A percentile compares a stretch with the other conserved stretches of the same genome.
Evolutionary conservation across 2,797 vertebrate genomes (phyloP).

Genomic region (Ciconia nigra): DNA sequence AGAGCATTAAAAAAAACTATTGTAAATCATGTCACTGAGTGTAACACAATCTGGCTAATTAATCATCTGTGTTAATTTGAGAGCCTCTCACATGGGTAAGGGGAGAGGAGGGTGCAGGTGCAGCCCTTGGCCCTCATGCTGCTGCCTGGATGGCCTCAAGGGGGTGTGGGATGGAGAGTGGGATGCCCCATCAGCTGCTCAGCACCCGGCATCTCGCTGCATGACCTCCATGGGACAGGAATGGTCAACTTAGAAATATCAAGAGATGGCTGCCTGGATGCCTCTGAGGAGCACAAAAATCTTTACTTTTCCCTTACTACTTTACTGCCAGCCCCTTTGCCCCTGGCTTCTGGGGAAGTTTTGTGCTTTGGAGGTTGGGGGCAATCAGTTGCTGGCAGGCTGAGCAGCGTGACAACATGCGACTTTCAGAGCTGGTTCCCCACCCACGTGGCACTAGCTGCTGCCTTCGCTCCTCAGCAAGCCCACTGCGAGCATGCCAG

Average conservation of each 20-base stretch:
- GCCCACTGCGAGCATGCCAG: background rate
- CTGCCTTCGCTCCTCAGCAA: background rate
- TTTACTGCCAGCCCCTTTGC: background rate
- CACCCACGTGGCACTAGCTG: background rate
- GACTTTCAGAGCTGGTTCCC: background rate
- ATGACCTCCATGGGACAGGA: no score
- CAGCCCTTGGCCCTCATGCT: background rate
- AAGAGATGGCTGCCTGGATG: background rate
- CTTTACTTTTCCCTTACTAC: background rate
- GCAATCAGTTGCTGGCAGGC: background rate
- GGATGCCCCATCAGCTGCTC: background rate
- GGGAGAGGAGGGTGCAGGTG: background rate
- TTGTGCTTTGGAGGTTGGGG: background rate
- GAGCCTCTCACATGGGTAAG: background rate
- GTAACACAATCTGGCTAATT: background rate
- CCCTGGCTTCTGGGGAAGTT: background rate
- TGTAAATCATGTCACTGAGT: background rate
- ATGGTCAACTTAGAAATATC: background rate
- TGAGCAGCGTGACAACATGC: background rate
- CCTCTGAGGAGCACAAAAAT: background rate
- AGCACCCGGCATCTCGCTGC: background rate
- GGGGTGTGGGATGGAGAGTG: fast-evolving
- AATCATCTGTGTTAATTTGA: background rate
- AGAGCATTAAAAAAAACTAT: background rate
- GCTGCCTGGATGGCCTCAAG: background rate